Evolutionary conservation across 2,113 vertebrate species (phyloP), one percentile per base, ranked within the genome.

Genomic region (Phasianus colchicus): DNA sequence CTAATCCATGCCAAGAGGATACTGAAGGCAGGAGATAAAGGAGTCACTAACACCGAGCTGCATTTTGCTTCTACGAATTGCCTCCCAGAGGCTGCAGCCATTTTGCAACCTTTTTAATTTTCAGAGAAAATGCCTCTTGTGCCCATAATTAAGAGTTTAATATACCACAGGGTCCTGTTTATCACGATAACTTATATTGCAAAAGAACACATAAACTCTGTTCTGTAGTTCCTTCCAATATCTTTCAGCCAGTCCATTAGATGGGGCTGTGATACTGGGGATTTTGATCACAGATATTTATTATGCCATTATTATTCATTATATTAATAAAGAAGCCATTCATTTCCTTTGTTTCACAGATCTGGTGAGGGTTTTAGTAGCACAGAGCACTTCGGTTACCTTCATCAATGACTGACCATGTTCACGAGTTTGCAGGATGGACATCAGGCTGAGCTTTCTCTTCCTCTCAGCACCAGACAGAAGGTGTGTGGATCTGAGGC

Each of bases 181-280:
- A 87, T 88, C 89, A 82, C 2, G 4, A 19, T 86, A 93, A 95
- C 19, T 17, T 81, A 65, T 86, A 90, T 89, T 93, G 50, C 69
- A 58, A 29, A 16, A 93, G 55, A 88, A 72, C 30, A 77, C 40
- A 79, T 17, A 69, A 40, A 21, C 14, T 63, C 54, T n/a, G n/a
- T 32, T 73, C 70, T 45, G 48, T 36, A 55, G 42, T 29, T 86
- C 55, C 48, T 92, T 66, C 47, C 54, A 82, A 76, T 89, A 79
- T 70, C 94, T 93, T 96, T 91, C 87, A 92, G 50, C 89, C 87
- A 89, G 91, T 86, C 96, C 96, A 95, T 89, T 96, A 96, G 96
- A 93, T 96, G 96, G 95, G 89, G 96, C 96, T 96, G 94, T 95
- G 89, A 96, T 91, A 92, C 95, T 88, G 84, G 64, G 72, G 72